A percentile compares a stretch with the other conserved stretches of the same genome.
Evolutionary conservation across 2,113 vertebrate genomes (phyloP).

Genomic region (Bubo bubo): DNA sequence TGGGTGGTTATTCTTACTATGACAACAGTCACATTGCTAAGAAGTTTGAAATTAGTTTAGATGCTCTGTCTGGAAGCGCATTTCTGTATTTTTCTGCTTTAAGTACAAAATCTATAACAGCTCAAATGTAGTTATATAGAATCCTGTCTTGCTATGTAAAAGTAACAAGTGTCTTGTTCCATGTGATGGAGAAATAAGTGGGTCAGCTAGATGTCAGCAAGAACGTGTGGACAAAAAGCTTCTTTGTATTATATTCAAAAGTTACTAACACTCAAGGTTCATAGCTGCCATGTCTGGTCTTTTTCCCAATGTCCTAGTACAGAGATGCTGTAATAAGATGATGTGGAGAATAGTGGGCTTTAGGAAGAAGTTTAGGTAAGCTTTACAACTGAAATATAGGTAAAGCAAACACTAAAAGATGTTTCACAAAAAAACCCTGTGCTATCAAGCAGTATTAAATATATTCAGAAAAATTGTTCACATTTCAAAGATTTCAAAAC

Average conservation of each 20-base stretch:
- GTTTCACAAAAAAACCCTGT: not conserved
- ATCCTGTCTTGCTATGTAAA: not conserved
- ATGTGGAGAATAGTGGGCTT: not conserved
- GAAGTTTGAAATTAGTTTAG: not conserved
- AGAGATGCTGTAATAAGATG: not conserved
- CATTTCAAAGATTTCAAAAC: not conserved
- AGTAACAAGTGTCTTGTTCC: not conserved
- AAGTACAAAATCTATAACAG: not conserved
- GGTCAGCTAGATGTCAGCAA: not conserved
- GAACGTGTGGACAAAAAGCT: not conserved
- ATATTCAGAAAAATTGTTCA: not conserved
- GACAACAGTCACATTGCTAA: not conserved
- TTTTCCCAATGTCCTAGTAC: not conserved
- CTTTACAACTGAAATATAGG: not conserved
- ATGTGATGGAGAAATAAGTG: not conserved
- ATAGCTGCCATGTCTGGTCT: not conserved
- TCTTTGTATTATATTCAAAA: not conserved
- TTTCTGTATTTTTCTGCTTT: not conserved
- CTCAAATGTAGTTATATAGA: not conserved
- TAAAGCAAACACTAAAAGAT: not conserved
- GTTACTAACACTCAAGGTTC: not conserved
- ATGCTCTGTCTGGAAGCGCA: not conserved
- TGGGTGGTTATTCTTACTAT: not conserved
- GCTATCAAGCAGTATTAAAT: not conserved
- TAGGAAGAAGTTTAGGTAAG: not conserved